phyloP scores from a whole-genome alignment of 2,888 invertebrate genomes.

The Tetropium fuscum region DNA sequence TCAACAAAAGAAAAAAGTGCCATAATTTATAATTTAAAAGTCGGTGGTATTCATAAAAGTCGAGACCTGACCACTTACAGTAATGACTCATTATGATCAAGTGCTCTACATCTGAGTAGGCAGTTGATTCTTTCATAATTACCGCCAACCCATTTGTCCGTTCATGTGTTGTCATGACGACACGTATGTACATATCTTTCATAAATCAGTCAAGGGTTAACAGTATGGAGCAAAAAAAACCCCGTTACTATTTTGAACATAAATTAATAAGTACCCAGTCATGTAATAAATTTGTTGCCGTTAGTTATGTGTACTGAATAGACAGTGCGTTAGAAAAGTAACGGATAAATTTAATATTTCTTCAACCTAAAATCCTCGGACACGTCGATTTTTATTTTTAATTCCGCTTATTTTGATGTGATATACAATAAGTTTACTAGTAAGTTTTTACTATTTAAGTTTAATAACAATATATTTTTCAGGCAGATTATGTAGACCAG shows the following conservation, averaged over 20 bases:
- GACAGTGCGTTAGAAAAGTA: too few relatives aligned
- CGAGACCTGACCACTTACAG: conserved; percentile 40
- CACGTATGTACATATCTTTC: conserved; percentile 8
- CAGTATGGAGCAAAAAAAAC: background rate
- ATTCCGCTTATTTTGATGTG: too few relatives aligned
- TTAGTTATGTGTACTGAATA: conserved; percentile 1
- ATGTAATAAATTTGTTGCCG: background rate
- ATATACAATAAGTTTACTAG: too few relatives aligned
- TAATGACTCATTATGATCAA: conserved; percentile 49
- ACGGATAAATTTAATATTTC: too few relatives aligned
- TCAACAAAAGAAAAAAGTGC: conserved; percentile 39
- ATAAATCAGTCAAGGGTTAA: conserved; percentile 11
- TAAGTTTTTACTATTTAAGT: too few relatives aligned
- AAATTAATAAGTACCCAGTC: background rate
- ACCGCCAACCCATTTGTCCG: conserved; percentile 43
- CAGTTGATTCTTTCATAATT: conserved; percentile 43
- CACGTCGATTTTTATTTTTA: too few relatives aligned
- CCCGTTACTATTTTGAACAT: background rate
- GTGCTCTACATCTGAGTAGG: conserved; percentile 47
- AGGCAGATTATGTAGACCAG: too few relatives aligned
- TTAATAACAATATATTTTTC: too few relatives aligned
- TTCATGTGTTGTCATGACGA: conserved; percentile 19
- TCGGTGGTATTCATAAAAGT: conserved; percentile 41
- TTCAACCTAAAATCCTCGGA: too few relatives aligned
- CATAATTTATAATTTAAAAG: conserved; percentile 41